phyloP scores from a whole-genome alignment of 2,888 invertebrate genomes.

The Ctena decussata region DNA sequence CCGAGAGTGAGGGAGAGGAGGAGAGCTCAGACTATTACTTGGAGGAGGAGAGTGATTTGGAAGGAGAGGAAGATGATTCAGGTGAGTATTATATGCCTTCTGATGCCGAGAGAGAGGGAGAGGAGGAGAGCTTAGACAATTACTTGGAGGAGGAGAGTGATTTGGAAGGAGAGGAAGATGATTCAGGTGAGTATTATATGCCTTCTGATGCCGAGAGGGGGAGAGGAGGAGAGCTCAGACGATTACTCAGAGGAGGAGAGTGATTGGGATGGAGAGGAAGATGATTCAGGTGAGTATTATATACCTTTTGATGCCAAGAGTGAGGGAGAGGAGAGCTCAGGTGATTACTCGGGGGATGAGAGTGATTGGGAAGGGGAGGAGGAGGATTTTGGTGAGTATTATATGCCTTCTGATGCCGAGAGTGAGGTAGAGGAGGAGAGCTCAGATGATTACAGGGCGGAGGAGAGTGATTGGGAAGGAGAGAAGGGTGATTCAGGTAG shows the following conservation, averaged over 20 bases:
- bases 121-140: conserved; percentile 52
- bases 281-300: conserved; percentile 81
- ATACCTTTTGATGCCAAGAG: conserved; percentile 39
- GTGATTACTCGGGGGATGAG: conserved; percentile 56
- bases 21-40: conserved; percentile 57
- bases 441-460: conserved; percentile 57
- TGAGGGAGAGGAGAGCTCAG: conserved; percentile 48
- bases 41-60: conserved; percentile 79
- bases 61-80: conserved; percentile 79
- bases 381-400: background rate
- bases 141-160: conserved; percentile 71
- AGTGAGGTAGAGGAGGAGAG: background rate
- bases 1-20: background rate
- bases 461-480: conserved; percentile 80
- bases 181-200: conserved; percentile 75
- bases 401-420: conserved; percentile 68
- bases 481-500: conserved; percentile 81
- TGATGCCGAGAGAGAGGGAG: background rate
- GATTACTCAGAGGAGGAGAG: conserved; percentile 66
- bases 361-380: conserved; percentile 76
- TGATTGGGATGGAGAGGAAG: conserved; percentile 80
- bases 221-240: conserved; percentile 49
- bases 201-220: too few species aligned
- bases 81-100: too few species aligned
- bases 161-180: conserved; percentile 81